Conservation (phyloP, 1,140 invertebrate species). For the Melitaea cinxia region DNA sequence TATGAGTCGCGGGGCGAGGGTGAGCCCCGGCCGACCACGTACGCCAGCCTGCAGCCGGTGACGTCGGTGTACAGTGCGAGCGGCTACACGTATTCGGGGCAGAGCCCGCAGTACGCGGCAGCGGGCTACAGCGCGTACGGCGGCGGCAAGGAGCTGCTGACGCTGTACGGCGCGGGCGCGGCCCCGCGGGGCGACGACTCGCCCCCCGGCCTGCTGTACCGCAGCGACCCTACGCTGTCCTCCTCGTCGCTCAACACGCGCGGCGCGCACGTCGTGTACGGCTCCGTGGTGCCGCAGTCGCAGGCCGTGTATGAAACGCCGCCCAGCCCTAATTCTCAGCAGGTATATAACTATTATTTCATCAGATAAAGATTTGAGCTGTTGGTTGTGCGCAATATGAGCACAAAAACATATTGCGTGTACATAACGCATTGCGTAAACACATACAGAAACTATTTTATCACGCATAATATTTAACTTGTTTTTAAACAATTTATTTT, state of each 20-base stretch:
- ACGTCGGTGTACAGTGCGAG: constrained; percentile 60
- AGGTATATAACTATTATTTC: constrained; percentile 50
- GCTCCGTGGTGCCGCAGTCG: constrained; percentile 63
- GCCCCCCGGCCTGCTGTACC: constrained; percentile 76
- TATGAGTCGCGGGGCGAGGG: constrained; percentile 72
- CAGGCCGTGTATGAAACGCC: constrained; percentile 79
- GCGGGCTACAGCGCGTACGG: constrained; percentile 59
- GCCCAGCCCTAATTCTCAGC: constrained; percentile 81
- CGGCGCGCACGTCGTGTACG: constrained; percentile 71
- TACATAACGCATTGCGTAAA: too few relatives aligned
- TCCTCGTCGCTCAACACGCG: constrained; percentile 79
- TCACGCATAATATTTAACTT: too few relatives aligned
- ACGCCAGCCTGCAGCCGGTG: constrained; percentile 77
- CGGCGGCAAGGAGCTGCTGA: constrained; percentile 66
- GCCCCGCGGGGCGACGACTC: constrained; percentile 66
- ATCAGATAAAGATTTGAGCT: too few relatives aligned
- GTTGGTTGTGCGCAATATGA: background rate
- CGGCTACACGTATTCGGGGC: constrained; percentile 59
- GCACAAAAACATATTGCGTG: too few relatives aligned
- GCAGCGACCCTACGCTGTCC: constrained; percentile 82
- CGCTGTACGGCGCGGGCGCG: constrained; percentile 63
- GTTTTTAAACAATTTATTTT: too few relatives aligned
- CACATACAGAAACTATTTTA: too few relatives aligned
- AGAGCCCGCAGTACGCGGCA: constrained; percentile 67
- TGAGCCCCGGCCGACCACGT: constrained; percentile 66